phyloP scores from a whole-genome alignment of 2,888 invertebrate genomes.

The Rhodophaea formosa region DNA sequence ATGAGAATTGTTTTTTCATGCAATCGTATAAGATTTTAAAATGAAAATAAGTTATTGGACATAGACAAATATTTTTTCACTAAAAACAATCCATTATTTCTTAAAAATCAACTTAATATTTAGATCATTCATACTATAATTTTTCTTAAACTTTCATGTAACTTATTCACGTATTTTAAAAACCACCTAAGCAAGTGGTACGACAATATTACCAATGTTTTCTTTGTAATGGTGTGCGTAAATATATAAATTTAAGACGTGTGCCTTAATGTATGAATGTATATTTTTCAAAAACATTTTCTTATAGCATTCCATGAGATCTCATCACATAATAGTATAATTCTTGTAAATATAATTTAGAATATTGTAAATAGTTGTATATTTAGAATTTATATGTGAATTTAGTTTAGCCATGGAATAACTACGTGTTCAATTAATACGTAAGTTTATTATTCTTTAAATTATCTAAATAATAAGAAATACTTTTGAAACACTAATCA shows the following conservation, averaged over 20 bases:
- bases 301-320: slow-evolving; percentile 18
- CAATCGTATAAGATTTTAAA: too few species aligned
- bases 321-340: not conserved
- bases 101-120: too few species aligned
- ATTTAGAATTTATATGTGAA: not conserved
- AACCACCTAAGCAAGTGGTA: not conserved
- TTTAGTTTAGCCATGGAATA: not conserved
- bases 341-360: slow-evolving; percentile 1
- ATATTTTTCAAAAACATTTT: not conserved
- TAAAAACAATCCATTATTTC: too few species aligned
- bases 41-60: too few species aligned
- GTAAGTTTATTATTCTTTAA: not conserved
- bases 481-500: not conserved
- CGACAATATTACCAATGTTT: not conserved
- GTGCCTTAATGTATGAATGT: slow-evolving; percentile 43
- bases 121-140: too few species aligned
- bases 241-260: slow-evolving; percentile 29
- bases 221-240: not conserved
- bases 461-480: not conserved
- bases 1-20: too few species aligned
- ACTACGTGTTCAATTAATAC: slow-evolving; percentile 1
- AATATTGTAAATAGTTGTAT: not conserved
- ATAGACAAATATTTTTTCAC: too few species aligned
- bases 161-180: not conserved
- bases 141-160: too few species aligned